Evolutionary conservation across 2,888 invertebrate species (phyloP), one percentile per base, ranked within the genome.

Genomic region (Meteorus cinctellus): DNA sequence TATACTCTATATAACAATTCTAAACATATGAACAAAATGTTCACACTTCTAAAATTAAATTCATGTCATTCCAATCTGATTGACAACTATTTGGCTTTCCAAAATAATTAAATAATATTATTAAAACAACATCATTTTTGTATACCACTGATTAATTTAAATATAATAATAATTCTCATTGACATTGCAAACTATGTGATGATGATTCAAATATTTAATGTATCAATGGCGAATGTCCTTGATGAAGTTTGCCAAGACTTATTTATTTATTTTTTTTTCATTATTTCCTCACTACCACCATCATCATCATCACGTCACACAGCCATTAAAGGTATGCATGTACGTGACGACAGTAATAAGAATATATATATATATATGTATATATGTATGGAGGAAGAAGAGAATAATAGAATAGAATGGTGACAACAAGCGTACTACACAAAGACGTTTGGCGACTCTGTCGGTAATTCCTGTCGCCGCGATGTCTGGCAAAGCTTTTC

Each of bases 381-480:
- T 29, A 31, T 31, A 6, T 31, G 16, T 8, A 63, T 0, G n/a
- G 10, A 16, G 12, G 55, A 55, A 12, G n/a, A 8, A n/a, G 14
- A 27, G n/a, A 45, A 48, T 48, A 51, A 36, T 29, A 68, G 19
- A 31, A 51, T 3, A 34, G n/a, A n/a, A 45, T 41, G 10, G 19
- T 1, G 27, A 68, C n/a, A 59, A 70, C 62, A 73, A 45, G 45
- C 65, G 48, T 67, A 70, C 41, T 60, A 72, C 55, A 68, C 75
- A 78, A 78, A 62, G 24, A 69, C 70, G 51, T 16, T 75, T 76
- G 79, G 78, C 74, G 78, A 77, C 73, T 78, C 73, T 55, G 75
- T 82, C 80, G 78, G 81, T 78, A 80, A 85, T 81, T 79, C 79
- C 76, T 69, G 85, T 81, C 84, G 84, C 85, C 85, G 73, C 77